phyloP scores from a whole-genome alignment of 2,888 invertebrate species.

The Stomorhina lunata region DNA sequence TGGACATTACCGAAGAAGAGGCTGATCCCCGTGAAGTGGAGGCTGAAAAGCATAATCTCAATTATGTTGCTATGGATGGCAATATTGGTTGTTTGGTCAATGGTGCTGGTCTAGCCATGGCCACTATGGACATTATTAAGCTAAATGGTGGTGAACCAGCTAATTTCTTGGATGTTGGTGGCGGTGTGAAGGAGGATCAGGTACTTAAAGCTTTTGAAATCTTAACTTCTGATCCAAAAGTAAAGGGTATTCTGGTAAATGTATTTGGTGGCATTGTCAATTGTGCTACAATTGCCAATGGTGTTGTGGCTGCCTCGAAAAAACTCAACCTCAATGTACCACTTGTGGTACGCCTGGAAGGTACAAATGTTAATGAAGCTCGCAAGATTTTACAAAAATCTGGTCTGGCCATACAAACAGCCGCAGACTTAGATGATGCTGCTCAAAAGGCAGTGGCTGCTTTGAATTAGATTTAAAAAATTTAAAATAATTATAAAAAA shows the following conservation, averaged over 20 bases:
- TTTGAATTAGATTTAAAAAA: slow-evolving; percentile 68
- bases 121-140: slow-evolving; percentile 99
- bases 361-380: slow-evolving; percentile 94
- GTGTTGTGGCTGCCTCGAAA: slow-evolving; percentile 93
- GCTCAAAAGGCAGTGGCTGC: slow-evolving; percentile 90
- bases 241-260: slow-evolving; percentile 97
- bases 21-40: slow-evolving; percentile 96
- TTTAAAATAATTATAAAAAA: too few relatives aligned
- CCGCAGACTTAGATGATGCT: slow-evolving; percentile 94
- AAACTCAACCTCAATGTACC: slow-evolving; percentile 90
- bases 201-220: slow-evolving; percentile 96
- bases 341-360: slow-evolving; percentile 96
- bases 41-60: slow-evolving; percentile 93
- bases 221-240: slow-evolving; percentile 91
- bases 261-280: slow-evolving; percentile 99
- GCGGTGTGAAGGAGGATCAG: slow-evolving; percentile 96
- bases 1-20: slow-evolving; percentile 94
- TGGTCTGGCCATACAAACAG: slow-evolving; percentile 90
- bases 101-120: slow-evolving; percentile 99
- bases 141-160: slow-evolving; percentile 97
- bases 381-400: slow-evolving; percentile 90
- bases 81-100: slow-evolving; percentile 98
- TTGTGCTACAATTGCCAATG: slow-evolving; percentile 97
- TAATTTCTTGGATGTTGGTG: slow-evolving; percentile 99
- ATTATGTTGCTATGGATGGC: slow-evolving; percentile 98